Evolutionary conservation across 1,140 invertebrate genomes (phyloP), one percentile per base, ranked within the genome.

Genomic region (Drosophila ohnishii): DNA sequence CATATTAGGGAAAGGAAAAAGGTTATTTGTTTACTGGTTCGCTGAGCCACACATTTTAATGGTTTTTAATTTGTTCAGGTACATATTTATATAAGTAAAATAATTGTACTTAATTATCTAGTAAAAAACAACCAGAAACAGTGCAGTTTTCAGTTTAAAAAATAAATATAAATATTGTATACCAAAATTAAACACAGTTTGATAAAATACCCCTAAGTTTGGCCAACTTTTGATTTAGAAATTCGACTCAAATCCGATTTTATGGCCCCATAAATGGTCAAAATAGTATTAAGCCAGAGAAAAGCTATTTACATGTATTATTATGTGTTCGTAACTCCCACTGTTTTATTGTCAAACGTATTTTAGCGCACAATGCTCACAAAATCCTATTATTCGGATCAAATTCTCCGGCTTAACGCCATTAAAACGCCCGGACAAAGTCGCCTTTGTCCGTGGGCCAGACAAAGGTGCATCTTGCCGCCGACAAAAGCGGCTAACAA

Each of bases 401-500:
- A 25, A 44, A 64, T 64, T 50, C 35, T 34, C 14, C 16, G 35
- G 51, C 35, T 71, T 48, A 58, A 48, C 64, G 64, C 51, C 42
- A 58, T 71, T 48, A 48, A 70, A 71, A 28, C 16, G 35, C 11
- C 2, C n/a, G 40, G 55, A 65, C 53, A 64, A 35, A 45, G 53
- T 51, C 16, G 10, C 59, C 45, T 50, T 67, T 67, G 64, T 51
- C 19, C 42, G 0, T 14, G 19, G 32, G 5, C 6, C 11, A 5
- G n/a, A 70, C 48, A 69, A 70, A 70, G 11, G 37, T 14, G 2
- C 28, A 6, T 32, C 56, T 45, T 40, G 5, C n/a, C 11, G 16
- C 14, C 67, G 51, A 76, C 73, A 76, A 76, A 69, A 37, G 57
- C 9, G 63, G 19, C 63, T 76, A 76, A 76, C 74, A 75, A 76